Evolutionary conservation across 2,888 invertebrate genomes (phyloP), one percentile per base, ranked within the genome.

Genomic region (Altica lythri): DNA sequence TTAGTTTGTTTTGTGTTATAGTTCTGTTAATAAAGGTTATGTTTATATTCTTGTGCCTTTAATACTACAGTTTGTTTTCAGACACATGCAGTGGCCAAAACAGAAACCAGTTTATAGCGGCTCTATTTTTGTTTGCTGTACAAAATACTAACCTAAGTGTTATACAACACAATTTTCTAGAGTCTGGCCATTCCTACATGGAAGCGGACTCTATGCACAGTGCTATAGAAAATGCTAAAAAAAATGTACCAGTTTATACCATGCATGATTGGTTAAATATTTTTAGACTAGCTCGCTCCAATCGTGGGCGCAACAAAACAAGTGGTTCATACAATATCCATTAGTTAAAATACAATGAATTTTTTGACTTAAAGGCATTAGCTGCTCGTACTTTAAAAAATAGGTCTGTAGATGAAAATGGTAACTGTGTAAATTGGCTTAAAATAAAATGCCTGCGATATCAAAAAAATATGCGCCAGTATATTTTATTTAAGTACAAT

Each of bases 81-180:
- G 14, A 34, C 13, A 34, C 34, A n/a, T n/a, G n/a, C n/a, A n/a
- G n/a, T n/a, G n/a, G n/a, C 9, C 34, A 34, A 9, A 34, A 34
- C 14, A 2, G 34, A 5, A 34, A 10, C 13, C 12, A 13, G 4
- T 10, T 4, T 34, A 13, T 34, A 5, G 14, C 34, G 4, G 34
- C 14, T 13, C 9, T 14, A 12, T 4, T 34, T 34, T 5, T 34
- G 13, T 13, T 10, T 13, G 4, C 13, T 5, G 14, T 14, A 13
- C 12, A 34, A 14, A 14, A 4, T 14, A 10, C 13, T 4, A 34
- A 34, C 13, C 2, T 34, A 12, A 12, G 13, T 10, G 13, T 14
- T 13, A 34, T 34, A 13, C 4, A 34, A 14, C 34, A 34, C 4
- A 34, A 34, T 10, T 34, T 4, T 34, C 13, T 34, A 34, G 34